A percentile compares a stretch with the other conserved stretches of the same genome.
Evolutionary conservation across 2,113 vertebrate species (phyloP).

Genomic region (Cariama cristata): DNA sequence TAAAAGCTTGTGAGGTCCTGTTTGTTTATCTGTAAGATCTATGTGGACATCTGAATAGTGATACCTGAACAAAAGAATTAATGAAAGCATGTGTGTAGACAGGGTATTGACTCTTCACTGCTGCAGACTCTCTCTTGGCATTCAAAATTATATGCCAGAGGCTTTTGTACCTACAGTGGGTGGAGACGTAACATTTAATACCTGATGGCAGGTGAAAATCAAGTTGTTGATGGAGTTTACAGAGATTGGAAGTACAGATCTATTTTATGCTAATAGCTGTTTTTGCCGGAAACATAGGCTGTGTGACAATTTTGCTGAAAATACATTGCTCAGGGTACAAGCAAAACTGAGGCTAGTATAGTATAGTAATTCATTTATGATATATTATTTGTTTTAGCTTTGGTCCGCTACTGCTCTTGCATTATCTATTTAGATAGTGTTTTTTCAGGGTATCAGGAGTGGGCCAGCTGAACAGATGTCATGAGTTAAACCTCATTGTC

Average conservation of each 20-base stretch:
- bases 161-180: not conserved
- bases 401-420: not conserved
- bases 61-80: not conserved
- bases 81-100: not conserved
- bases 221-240: not conserved
- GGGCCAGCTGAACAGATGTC: not conserved
- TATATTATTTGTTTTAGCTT: not conserved
- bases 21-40: not conserved
- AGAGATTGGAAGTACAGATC: not conserved
- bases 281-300: not conserved
- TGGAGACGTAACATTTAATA: not conserved
- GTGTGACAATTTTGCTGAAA: not conserved
- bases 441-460: not conserved
- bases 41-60: not conserved
- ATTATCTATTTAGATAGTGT: not conserved
- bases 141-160: not conserved
- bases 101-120: not conserved
- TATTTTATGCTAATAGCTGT: not conserved
- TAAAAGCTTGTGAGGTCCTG: not conserved
- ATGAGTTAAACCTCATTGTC: not conserved
- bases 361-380: not conserved
- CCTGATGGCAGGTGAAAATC: not conserved
- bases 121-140: not conserved
- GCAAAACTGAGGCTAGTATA: not conserved
- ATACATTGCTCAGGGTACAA: accelerated